phyloP scores from a whole-genome alignment of 23 tunicate species.

The Ascidia mentula region DNA sequence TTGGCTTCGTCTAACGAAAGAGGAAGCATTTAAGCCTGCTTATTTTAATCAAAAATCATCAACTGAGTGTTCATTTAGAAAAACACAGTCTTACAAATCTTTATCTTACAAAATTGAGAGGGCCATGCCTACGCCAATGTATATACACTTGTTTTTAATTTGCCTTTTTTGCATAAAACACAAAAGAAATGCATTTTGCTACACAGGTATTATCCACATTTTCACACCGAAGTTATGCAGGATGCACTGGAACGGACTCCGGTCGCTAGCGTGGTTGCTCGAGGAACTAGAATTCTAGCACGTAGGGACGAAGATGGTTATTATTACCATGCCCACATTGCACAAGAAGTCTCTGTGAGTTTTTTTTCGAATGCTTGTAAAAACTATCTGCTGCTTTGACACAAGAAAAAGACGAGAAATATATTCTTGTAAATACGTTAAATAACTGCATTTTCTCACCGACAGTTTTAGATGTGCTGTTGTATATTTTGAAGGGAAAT shows the following conservation, averaged over 20 bases:
- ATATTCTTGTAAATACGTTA: background rate
- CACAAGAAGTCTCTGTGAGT: slow-evolving; percentile 82
- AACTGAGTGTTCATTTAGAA: too few relatives aligned
- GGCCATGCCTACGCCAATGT: too few relatives aligned
- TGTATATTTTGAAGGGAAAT: slow-evolving; percentile 43
- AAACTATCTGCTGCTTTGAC: background rate
- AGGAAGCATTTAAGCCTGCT: too few relatives aligned
- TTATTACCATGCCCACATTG: slow-evolving; percentile 76
- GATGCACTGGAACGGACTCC: slow-evolving; percentile 82
- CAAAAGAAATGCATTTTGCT: too few relatives aligned
- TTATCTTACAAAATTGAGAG: too few relatives aligned
- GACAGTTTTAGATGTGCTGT: background rate
- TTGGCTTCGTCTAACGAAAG: too few relatives aligned
- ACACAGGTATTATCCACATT: slow-evolving; percentile 39
- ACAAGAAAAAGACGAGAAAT: background rate
- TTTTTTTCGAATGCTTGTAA: background rate
- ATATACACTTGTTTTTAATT: too few relatives aligned
- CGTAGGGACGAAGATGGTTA: slow-evolving; percentile 80
- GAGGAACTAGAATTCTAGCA: slow-evolving; percentile 89
- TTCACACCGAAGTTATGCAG: slow-evolving; percentile 63
- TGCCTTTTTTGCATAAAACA: too few relatives aligned
- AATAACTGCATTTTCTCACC: background rate
- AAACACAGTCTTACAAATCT: too few relatives aligned
- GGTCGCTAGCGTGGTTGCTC: slow-evolving; percentile 89
- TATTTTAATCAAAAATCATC: too few relatives aligned